A percentile compares a stretch with the other conserved stretches of the same genome.
These are phyloP conservation scores for Diaprepes abbreviatus DNA, from an alignment of 2,888 invertebrate genomes.

Conservation along the genomic window DNA sequence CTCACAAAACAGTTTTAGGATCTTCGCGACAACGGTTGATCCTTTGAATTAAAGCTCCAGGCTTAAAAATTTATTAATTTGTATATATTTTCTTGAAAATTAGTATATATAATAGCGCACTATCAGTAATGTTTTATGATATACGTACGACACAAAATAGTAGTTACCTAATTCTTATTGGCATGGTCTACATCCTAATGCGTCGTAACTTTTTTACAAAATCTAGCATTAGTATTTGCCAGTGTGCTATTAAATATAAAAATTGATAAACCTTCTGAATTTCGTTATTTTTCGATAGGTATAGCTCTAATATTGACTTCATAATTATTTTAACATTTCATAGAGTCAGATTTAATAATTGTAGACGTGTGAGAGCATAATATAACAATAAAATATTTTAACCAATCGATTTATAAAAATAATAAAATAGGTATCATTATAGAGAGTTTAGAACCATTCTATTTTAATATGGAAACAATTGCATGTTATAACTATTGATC, in stretches of 20 bases:
- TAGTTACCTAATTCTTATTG: too few species aligned
- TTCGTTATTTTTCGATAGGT: constrained; percentile 7
- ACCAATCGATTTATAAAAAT: too few species aligned
- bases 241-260: not conserved
- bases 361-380: not conserved
- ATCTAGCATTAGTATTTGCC: too few species aligned
- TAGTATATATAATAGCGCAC: not conserved
- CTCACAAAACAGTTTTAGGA: not conserved
- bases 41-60: not conserved
- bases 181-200: too few species aligned
- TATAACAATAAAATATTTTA: not conserved
- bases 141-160: too few species aligned
- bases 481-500: too few species aligned
- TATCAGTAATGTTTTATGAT: too few species aligned
- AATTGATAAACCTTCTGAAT: not conserved
- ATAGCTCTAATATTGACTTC: constrained; percentile 23
- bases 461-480: too few species aligned
- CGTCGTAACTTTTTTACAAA: too few species aligned
- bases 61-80: not conserved
- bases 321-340: not conserved
- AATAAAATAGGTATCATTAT: too few species aligned
- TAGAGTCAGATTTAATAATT: not conserved
- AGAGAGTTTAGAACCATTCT: too few species aligned
- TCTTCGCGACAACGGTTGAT: not conserved
- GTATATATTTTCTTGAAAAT: not conserved